phyloP scores from a whole-genome alignment of 2,888 invertebrate species.

The Callyntrura guangdongensis region DNA sequence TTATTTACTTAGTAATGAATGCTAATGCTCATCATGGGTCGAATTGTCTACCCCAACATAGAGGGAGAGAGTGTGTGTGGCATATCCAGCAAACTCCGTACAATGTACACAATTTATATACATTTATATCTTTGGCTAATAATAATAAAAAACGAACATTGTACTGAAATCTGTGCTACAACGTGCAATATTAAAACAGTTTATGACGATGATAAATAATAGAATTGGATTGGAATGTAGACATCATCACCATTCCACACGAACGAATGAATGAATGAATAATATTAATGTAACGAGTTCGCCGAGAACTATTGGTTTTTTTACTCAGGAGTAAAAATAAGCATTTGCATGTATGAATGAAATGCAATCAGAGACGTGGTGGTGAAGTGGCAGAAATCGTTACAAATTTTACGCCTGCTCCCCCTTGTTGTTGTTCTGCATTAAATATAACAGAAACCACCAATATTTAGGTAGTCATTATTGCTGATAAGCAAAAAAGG shows the following conservation, averaged over 20 bases:
- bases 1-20: constrained; percentile 46
- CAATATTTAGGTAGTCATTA: background rate
- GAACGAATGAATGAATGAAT: too few species aligned
- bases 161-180: background rate
- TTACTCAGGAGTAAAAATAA: background rate
- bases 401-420: background rate
- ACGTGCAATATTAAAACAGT: background rate
- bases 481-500: background rate
- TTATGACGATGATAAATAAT: constrained; percentile 19
- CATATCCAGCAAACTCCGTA: too few species aligned
- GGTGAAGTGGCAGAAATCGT: background rate
- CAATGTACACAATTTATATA: background rate
- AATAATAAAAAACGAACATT: constrained; percentile 9
- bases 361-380: background rate
- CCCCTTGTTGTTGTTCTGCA: background rate
- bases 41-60: background rate
- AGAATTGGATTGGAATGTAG: constrained; percentile 2
- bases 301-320: background rate
- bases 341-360: background rate
- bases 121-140: background rate
- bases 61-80: too few species aligned
- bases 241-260: constrained; percentile 9
- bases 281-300: too few species aligned
- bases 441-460: background rate
- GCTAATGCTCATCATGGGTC: background rate